These are phyloP conservation scores for Amblyraja radiata DNA, from an alignment of 2,797 vertebrate genomes.

Conservation along the genomic window DNA sequence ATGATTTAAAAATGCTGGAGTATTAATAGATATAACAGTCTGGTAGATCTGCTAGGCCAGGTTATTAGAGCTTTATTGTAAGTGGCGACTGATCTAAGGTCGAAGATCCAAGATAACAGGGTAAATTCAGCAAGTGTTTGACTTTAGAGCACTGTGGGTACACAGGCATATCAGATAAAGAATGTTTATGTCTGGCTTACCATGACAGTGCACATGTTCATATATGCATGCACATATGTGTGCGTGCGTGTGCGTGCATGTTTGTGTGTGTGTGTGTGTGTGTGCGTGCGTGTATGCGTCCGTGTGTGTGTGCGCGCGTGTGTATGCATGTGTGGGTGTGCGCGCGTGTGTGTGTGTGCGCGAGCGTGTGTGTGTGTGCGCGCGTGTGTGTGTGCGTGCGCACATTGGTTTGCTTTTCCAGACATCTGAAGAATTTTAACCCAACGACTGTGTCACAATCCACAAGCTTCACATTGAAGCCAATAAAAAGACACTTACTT, in stretches of 20 bases:
- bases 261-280: background rate
- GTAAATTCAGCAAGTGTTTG: background rate
- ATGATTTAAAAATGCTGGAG: no score
- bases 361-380: no score
- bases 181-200: background rate
- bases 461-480: background rate
- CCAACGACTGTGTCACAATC: background rate
- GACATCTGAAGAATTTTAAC: background rate
- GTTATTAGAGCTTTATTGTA: no score
- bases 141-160: background rate
- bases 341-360: no score
- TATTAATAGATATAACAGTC: no score
- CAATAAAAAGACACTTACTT: slow-evolving; percentile 64
- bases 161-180: background rate
- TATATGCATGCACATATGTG: background rate
- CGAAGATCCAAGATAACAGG: background rate
- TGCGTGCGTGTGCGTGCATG: no score
- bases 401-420: background rate
- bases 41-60: no score
- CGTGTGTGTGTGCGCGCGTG: no score
- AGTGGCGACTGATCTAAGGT: background rate
- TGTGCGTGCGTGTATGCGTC: background rate
- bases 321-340: no score
- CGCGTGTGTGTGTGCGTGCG: no score
- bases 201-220: background rate